Conservation (phyloP, 2,113 vertebrate genomes). For the Rhodinocichla rosea region DNA sequence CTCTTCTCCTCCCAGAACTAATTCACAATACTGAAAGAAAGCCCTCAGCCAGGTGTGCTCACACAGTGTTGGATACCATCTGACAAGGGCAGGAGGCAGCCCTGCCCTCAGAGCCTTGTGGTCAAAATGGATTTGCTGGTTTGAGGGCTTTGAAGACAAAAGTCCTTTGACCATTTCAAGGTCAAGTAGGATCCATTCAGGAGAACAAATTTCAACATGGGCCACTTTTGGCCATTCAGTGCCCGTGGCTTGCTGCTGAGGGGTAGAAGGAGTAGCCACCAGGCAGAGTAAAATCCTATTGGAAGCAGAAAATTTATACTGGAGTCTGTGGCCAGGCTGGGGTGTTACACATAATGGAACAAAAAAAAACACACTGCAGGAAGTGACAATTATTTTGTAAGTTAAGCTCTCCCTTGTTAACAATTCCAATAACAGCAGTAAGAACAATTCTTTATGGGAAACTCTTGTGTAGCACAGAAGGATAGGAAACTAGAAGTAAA, state of each 20-base stretch:
- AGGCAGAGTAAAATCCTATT: neutral
- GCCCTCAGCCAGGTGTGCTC: neutral
- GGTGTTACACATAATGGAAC: neutral
- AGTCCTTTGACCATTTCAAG: neutral
- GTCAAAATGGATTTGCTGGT: neutral
- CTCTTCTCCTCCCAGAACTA: neutral
- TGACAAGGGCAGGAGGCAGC: neutral
- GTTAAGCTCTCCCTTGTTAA: neutral
- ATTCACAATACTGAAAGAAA: neutral
- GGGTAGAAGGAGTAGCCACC: neutral
- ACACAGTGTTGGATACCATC: rapidly evolving
- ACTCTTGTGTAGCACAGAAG: neutral
- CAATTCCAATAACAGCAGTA: neutral
- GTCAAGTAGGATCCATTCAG: neutral
- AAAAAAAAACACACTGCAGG: neutral
- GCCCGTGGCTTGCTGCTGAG: neutral
- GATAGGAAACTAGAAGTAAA: neutral
- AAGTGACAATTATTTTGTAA: neutral
- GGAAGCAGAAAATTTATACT: neutral
- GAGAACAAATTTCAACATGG: neutral
- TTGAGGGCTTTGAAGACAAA: neutral
- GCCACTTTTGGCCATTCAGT: neutral
- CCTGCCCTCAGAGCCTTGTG: neutral
- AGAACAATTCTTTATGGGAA: neutral
- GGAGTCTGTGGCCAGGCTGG: neutral